Evolutionary conservation across 2,797 vertebrate genomes (phyloP).

Genomic region (Sebastes steindachneri): DNA sequence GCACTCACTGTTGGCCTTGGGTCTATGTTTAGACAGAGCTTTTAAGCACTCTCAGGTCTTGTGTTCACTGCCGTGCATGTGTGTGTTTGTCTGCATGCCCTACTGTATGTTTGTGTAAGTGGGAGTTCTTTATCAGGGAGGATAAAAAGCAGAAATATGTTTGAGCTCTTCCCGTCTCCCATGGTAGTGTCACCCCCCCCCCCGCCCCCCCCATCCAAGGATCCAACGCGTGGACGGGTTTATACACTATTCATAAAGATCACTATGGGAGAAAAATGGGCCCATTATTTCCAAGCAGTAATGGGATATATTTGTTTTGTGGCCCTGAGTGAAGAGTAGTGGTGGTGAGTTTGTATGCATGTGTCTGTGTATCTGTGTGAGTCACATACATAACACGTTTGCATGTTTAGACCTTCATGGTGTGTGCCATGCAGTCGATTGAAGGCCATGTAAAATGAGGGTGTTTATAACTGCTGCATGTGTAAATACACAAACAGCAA

Average conservation of each 20-base stretch:
- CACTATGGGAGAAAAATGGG: constrained; percentile 68
- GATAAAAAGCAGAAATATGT: constrained; percentile 72
- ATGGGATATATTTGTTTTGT: constrained; percentile 73
- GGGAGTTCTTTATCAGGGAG: constrained; percentile 59
- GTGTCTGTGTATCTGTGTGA: neutral
- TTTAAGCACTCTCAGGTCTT: constrained; percentile 69
- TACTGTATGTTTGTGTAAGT: constrained; percentile 55
- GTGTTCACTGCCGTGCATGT: constrained; percentile 5
- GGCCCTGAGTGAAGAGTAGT: constrained; percentile 38
- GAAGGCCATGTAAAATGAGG: constrained; percentile 2
- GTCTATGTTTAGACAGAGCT: constrained; percentile 68
- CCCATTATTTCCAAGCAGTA: constrained; percentile 75
- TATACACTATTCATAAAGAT: constrained; percentile 83
- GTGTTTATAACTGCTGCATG: neutral
- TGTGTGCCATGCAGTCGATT: neutral
- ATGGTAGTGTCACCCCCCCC: constrained; percentile 18
- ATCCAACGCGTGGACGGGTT: constrained; percentile 63
- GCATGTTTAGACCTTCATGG: constrained; percentile 1
- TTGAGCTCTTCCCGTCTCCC: constrained; percentile 61
- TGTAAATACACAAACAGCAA: neutral
- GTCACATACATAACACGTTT: constrained; percentile 20
- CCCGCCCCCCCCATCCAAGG: constrained; percentile 10
- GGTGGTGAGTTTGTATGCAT: constrained; percentile 15
- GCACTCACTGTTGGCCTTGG: constrained; percentile 67
- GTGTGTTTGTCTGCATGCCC: constrained; percentile 23